Percentiles rank a stretch among this genome's conserved stretches.
Conservation (phyloP, 1,140 invertebrate species). For the Brachionus paranguensis region DNA sequence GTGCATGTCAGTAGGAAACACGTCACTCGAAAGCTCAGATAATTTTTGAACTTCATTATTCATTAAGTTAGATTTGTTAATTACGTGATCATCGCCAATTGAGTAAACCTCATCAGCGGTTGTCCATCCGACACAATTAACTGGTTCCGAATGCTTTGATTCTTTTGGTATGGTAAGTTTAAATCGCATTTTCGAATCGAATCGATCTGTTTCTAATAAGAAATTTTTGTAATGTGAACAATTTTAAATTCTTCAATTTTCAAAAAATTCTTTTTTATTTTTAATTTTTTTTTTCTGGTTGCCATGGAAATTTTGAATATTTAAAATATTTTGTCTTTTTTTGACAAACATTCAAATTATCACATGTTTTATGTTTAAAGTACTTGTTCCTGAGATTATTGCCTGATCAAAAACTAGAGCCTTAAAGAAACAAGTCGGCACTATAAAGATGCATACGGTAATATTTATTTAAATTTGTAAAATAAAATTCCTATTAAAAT, state of each 20-base stretch:
- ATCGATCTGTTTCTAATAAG: background rate
- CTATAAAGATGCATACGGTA: no score
- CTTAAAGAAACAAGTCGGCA: no score
- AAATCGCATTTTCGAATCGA: background rate
- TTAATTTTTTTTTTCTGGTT: background rate
- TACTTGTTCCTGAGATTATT: no score
- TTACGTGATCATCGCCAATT: slow-evolving; percentile 80
- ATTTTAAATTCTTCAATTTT: background rate
- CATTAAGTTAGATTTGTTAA: slow-evolving; percentile 79
- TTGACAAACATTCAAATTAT: background rate
- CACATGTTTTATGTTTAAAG: no score
- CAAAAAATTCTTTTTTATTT: background rate
- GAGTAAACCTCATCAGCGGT: slow-evolving; percentile 84
- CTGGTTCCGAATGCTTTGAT: slow-evolving; percentile 58
- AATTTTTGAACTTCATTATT: slow-evolving; percentile 63
- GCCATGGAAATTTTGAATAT: background rate
- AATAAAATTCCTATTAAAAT: no score
- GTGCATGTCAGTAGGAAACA: slow-evolving; percentile 81
- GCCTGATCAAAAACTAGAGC: no score
- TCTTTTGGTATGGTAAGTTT: slow-evolving; percentile 29
- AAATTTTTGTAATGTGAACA: background rate
- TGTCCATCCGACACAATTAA: slow-evolving; percentile 83
- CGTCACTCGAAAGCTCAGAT: slow-evolving; percentile 68
- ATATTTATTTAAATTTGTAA: no score
- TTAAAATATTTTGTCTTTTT: background rate